phyloP scores from a whole-genome alignment of 2,888 invertebrate species.

The Sthenelais limicola region DNA sequence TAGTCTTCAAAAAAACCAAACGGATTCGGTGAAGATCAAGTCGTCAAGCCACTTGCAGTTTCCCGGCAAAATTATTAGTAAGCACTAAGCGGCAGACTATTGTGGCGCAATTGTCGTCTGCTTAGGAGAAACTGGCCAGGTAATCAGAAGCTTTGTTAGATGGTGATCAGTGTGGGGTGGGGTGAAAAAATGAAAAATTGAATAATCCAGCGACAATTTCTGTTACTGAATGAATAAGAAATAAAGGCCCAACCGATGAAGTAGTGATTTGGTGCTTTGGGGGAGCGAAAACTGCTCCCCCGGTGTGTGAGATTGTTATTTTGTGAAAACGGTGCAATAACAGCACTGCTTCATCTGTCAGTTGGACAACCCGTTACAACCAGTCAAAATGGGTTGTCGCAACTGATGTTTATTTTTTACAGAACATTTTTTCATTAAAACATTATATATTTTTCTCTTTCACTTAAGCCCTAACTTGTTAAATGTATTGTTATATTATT shows the following conservation, averaged over 20 bases:
- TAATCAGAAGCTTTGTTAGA: slow-evolving; percentile 21
- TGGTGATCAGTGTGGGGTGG: slow-evolving; percentile 4
- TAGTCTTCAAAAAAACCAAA: too few species aligned
- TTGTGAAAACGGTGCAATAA: slow-evolving; percentile 29
- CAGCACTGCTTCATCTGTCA: slow-evolving; percentile 28
- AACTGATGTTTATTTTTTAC: too few species aligned
- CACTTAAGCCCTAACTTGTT: too few species aligned
- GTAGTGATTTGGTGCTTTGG: slow-evolving; percentile 9
- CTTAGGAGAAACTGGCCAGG: slow-evolving; percentile 27
- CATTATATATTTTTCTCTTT: too few species aligned
- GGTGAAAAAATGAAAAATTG: background rate
- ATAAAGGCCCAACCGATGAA: slow-evolving; percentile 13
- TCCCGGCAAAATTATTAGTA: slow-evolving; percentile 20
- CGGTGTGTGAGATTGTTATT: background rate
- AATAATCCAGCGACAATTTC: too few species aligned
- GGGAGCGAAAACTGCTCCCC: background rate
- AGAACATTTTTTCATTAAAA: too few species aligned
- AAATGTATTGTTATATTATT: too few species aligned
- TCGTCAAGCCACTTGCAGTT: slow-evolving; percentile 33
- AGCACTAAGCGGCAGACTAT: slow-evolving; percentile 14
- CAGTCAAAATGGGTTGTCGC: slow-evolving; percentile 3
- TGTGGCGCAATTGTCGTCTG: slow-evolving; percentile 17
- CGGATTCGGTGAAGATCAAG: too few species aligned
- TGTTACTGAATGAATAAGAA: too few species aligned
- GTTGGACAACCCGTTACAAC: slow-evolving; percentile 19